Base-by-base conservation (phyloP, 2,888 invertebrate species). In the Phortica okadai region DNA sequence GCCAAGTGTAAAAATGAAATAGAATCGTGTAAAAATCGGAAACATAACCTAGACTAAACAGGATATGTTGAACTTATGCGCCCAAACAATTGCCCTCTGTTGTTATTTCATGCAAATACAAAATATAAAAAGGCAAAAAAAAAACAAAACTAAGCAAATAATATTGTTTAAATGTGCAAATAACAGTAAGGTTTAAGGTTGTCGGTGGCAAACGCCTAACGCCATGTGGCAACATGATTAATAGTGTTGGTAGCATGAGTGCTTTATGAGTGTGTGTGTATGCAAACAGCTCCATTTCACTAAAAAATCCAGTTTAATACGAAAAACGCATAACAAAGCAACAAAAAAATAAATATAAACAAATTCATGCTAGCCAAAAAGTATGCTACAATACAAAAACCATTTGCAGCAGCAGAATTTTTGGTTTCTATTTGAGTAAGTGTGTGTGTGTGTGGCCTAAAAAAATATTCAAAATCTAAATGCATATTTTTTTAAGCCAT, bases 81-180 rank as follows among this genome's bases (percentile, higher is more conserved):
- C 79, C 83, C 85, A 85, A 85, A 33, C 33, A 84, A 85, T 83
- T 80, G 83, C 81, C 86, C 83, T 85, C 82, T 83, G 86, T 81
- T 82, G 82, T 84, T 85, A 81, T 85, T 84, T 83, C 80, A 83
- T 84, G 78, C 79, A 78, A 84, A 50, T 50, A 50, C 50, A 14
- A 50, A 11, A 11, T 50, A 50, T 6, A 33, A 62, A 62, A 62
- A 62, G 11, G 10, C 8, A 25, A 62, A 62, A 62, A 62, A 25
- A 62, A 16, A 62, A 21, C 0, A 62, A 62, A 16, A 62, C 6
- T 8, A 62, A 62, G 10, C n/a, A 21, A 25, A 69, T 45, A 69
- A 69, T 45, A 69, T 50, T 44, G 42, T 42, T 59, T 59, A 64
- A 21, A 64, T 64, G 41, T 14, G 64, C 21, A 33, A 64, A 64